Conservation (phyloP, 2,888 invertebrate species). For the Gymnosoma rotundatum region DNA sequence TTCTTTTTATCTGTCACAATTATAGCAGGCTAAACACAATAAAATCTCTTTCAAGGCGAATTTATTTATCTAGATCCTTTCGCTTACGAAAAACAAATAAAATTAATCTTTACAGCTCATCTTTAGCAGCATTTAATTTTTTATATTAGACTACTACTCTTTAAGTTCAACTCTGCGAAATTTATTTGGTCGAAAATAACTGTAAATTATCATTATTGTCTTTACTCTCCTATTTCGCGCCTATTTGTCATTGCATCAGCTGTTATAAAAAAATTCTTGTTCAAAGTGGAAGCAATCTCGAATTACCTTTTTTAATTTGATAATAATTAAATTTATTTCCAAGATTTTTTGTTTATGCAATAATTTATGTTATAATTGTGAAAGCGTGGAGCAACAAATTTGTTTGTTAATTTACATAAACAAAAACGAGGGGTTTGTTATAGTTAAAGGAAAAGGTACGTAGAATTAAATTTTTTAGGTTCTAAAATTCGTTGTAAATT, state of each 20-base stretch:
- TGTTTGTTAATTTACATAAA: background rate
- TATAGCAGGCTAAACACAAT: too few relatives aligned
- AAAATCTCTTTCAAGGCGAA: too few relatives aligned
- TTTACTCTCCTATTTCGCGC: conserved; percentile 28
- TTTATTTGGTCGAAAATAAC: conserved; percentile 37
- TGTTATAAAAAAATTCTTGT: conserved; percentile 24
- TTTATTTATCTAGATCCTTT: too few relatives aligned
- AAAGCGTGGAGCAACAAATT: background rate
- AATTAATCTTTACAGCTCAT: too few relatives aligned
- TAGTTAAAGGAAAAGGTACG: too few relatives aligned
- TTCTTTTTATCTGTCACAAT: too few relatives aligned
- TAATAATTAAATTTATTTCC: background rate
- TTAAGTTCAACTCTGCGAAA: conserved; percentile 18
- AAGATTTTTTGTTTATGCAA: background rate
- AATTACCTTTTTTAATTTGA: background rate
- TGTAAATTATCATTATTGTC: conserved; percentile 42
- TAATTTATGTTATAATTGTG: background rate
- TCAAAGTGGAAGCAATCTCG: background rate
- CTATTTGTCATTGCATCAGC: conserved; percentile 31
- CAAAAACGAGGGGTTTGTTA: too few relatives aligned
- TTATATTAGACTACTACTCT: too few relatives aligned
- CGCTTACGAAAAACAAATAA: too few relatives aligned
- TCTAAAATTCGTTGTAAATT: too few relatives aligned
- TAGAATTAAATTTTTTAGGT: too few relatives aligned
- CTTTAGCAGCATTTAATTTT: too few relatives aligned